Conservation (phyloP, 2,113 vertebrate genomes). For the Proterorhinus semilunaris region DNA sequence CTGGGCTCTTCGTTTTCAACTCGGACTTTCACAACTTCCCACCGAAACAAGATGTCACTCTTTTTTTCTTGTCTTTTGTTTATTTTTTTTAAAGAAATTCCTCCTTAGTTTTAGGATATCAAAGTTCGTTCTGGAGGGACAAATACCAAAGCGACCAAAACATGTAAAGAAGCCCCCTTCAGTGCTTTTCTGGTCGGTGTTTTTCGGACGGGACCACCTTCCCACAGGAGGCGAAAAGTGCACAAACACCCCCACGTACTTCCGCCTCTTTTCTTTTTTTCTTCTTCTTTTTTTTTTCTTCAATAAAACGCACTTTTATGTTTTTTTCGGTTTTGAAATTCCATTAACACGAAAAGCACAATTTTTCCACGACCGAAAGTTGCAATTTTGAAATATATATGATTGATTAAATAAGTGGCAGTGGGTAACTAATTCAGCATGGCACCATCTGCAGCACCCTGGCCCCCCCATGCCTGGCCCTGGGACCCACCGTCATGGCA, state of each 20-base stretch:
- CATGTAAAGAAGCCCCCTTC: slow-evolving; percentile 13
- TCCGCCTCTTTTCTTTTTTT: slow-evolving; percentile 17
- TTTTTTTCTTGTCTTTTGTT: no score
- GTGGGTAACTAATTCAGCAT: no score
- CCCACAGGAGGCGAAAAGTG: slow-evolving; percentile 1
- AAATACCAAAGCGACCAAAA: slow-evolving; percentile 12
- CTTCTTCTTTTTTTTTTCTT: slow-evolving; percentile 6
- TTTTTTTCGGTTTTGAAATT: no score
- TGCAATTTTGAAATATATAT: no score
- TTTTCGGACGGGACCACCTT: slow-evolving; percentile 67
- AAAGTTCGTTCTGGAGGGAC: no score
- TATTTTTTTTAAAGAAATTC: no score
- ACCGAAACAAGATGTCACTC: background rate
- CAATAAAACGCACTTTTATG: slow-evolving; percentile 29
- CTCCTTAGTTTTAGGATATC: background rate
- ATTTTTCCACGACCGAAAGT: no score
- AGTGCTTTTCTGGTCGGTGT: slow-evolving; percentile 53
- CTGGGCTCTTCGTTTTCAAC: slow-evolving; percentile 76
- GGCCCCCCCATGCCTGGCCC: no score
- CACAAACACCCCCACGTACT: accelerated
- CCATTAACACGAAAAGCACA: no score
- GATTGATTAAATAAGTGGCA: no score
- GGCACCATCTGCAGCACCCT: no score
- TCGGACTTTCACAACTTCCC: slow-evolving; percentile 50
- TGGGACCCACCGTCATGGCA: no score